A percentile compares a stretch with the other conserved stretches of the same genome.
phyloP scores from a whole-genome alignment of 2,113 vertebrate species.

The Talpa occidentalis region DNA sequence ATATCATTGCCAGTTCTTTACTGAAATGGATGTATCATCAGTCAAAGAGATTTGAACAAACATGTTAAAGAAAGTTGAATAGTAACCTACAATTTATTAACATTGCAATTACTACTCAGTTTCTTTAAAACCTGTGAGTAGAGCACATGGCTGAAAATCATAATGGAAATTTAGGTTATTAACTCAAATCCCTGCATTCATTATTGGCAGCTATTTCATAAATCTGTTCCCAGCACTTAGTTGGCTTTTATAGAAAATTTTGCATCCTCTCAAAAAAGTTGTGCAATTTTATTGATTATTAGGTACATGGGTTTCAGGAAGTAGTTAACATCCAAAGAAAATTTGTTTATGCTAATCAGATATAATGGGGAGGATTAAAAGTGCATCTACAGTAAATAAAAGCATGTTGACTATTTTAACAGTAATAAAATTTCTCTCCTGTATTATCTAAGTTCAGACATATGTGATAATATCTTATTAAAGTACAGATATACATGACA shows the following conservation, averaged over 20 bases:
- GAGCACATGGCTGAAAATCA: constrained; percentile 9
- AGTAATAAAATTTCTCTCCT: neutral
- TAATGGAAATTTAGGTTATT: constrained; percentile 15
- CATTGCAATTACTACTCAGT: constrained; percentile 16
- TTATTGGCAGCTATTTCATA: neutral
- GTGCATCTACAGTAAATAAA: neutral
- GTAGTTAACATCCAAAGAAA: constrained; percentile 15
- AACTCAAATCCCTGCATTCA: neutral
- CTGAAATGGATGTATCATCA: neutral
- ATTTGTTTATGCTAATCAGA: neutral
- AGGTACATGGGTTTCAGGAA: neutral
- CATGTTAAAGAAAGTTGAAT: neutral
- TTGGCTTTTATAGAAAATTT: neutral
- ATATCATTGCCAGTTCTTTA: neutral
- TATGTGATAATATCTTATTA: neutral
- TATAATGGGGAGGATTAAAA: neutral
- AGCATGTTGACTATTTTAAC: neutral
- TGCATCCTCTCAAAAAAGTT: neutral
- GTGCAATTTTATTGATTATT: neutral
- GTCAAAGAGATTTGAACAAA: neutral
- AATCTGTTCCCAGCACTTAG: neutral
- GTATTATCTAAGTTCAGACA: neutral
- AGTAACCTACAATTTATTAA: constrained; percentile 27
- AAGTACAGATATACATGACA: neutral
- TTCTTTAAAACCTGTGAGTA: neutral